Evolutionary conservation across 2,797 vertebrate genomes (phyloP).

Genomic region (Galaxias olidus): DNA sequence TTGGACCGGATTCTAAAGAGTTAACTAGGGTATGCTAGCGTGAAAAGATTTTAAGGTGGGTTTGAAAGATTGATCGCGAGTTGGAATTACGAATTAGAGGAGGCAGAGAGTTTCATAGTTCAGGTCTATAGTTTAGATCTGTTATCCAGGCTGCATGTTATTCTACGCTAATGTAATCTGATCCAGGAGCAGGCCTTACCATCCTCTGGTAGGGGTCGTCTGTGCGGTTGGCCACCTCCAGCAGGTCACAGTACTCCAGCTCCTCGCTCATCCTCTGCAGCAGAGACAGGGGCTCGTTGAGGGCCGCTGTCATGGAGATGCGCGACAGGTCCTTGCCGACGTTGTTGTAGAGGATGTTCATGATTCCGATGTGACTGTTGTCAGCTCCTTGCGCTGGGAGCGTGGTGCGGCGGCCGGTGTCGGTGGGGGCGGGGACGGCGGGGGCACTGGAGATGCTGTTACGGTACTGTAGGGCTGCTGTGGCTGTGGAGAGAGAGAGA

Average conservation of each 20-base stretch:
- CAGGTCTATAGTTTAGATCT: too few species aligned
- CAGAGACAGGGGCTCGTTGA: conserved; percentile 77
- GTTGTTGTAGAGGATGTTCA: conserved; percentile 90
- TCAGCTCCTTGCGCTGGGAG: conserved; percentile 75
- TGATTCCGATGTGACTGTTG: conserved; percentile 86
- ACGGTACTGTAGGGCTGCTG: conserved; percentile 63
- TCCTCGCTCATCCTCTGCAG: conserved; percentile 89
- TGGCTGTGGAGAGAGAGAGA: conserved; percentile 39
- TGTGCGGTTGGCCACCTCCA: conserved; percentile 81
- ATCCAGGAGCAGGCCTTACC: conserved; percentile 61
- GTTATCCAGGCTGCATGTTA: too few species aligned
- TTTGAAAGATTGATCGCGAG: too few species aligned
- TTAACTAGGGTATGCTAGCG: too few species aligned
- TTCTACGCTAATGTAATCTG: background rate
- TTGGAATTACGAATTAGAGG: too few species aligned
- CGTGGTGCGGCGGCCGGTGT: conserved; percentile 71
- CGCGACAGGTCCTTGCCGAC: conserved; percentile 91
- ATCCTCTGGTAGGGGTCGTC: conserved; percentile 87
- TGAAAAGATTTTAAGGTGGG: too few species aligned
- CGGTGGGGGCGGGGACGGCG: conserved; percentile 24
- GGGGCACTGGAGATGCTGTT: conserved; percentile 57
- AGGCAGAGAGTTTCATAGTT: too few species aligned
- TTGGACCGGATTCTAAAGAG: too few species aligned
- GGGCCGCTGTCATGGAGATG: conserved; percentile 86
- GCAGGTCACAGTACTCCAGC: conserved; percentile 85